Evolutionary conservation across 2,113 vertebrate genomes (phyloP).

Genomic region (Bostrychus sinensis): DNA sequence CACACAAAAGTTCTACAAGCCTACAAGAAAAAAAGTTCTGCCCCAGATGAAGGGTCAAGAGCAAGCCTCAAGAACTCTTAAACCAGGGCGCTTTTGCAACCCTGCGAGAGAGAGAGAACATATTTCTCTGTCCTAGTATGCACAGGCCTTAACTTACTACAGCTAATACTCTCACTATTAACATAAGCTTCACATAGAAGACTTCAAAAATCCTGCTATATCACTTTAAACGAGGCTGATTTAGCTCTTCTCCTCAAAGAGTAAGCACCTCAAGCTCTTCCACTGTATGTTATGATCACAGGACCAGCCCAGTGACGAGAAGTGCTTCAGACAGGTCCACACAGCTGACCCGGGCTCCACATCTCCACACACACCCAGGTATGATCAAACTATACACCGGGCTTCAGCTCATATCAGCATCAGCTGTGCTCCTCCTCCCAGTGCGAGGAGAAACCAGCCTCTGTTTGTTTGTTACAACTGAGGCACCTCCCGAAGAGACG

Average conservation of each 20-base stretch:
- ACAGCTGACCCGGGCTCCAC: conserved; percentile 59
- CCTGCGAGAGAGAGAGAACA: too few species aligned
- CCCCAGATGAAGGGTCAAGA: too few species aligned
- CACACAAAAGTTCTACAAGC: too few species aligned
- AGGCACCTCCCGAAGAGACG: conserved; percentile 62
- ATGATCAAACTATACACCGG: conserved; percentile 64
- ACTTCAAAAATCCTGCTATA: too few species aligned
- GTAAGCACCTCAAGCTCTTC: conserved; percentile 40
- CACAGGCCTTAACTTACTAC: too few species aligned
- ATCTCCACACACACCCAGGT: conserved; percentile 60
- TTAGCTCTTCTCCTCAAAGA: conserved; percentile 38
- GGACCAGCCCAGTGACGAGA: conserved; percentile 48
- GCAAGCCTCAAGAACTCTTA: too few species aligned
- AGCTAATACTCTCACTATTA: too few species aligned
- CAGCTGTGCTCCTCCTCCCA: conserved; percentile 37
- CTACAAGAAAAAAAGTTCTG: too few species aligned
- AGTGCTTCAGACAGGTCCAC: conserved; percentile 50
- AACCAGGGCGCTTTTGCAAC: too few species aligned
- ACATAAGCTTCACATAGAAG: too few species aligned
- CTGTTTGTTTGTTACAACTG: conserved; percentile 61
- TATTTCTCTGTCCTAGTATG: too few species aligned
- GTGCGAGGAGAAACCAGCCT: conserved; percentile 37
- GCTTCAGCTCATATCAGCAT: conserved; percentile 71
- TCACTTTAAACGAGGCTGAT: too few species aligned
- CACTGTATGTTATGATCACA: conserved; percentile 31